Percentiles rank a stretch among this genome's conserved stretches.
Conservation (phyloP, 2,113 vertebrate species). For the Mormoops blainvillei region DNA sequence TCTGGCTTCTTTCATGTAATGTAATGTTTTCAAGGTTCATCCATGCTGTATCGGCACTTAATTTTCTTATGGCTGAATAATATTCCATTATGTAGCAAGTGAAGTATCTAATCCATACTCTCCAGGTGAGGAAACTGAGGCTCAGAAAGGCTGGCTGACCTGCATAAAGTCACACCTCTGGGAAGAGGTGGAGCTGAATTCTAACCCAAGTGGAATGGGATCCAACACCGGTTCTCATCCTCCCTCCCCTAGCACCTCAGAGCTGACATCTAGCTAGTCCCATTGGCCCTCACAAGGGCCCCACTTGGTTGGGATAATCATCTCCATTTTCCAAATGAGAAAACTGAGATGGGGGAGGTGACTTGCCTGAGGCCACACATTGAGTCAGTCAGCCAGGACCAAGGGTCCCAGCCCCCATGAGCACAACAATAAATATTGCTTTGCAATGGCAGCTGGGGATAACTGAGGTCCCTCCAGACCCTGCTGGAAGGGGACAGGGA, state of each 20-base stretch:
- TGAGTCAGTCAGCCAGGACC: background rate
- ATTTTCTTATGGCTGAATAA: background rate
- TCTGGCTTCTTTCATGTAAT: background rate
- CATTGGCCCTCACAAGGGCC: background rate
- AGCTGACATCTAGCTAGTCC: background rate
- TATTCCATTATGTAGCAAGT: background rate
- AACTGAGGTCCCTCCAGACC: background rate
- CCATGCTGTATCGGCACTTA: background rate
- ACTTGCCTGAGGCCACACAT: background rate
- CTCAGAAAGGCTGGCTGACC: background rate
- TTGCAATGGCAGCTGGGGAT: background rate
- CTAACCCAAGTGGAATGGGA: background rate
- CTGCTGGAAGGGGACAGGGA: background rate
- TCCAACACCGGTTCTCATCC: background rate
- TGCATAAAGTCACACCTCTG: background rate
- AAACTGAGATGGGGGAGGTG: background rate
- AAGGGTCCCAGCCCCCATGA: background rate
- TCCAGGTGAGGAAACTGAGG: background rate
- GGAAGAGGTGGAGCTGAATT: background rate
- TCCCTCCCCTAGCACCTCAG: background rate
- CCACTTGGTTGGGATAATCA: background rate
- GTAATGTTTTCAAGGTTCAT: background rate
- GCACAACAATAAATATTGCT: background rate
- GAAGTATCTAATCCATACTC: background rate
- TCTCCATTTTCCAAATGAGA: background rate